Evolutionary conservation across 2,113 vertebrate genomes (phyloP).

Genomic region (Sarotherodon lohbergeri): DNA sequence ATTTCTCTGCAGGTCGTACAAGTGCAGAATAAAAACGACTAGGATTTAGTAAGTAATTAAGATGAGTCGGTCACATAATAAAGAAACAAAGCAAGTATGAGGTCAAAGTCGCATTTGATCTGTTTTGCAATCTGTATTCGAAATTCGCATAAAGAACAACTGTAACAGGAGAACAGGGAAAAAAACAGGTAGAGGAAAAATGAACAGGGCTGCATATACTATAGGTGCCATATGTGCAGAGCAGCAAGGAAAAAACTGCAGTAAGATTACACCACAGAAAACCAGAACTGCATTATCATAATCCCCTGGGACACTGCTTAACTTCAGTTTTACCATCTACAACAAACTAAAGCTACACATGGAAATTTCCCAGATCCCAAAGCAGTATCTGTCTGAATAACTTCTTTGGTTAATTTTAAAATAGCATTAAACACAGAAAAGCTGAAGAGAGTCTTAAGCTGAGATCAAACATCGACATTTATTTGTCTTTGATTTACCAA

Average conservation of each 20-base stretch:
- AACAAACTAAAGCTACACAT: not conserved
- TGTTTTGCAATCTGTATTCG: not conserved
- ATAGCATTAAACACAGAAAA: not conserved
- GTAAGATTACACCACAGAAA: not conserved
- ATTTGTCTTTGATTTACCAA: not conserved
- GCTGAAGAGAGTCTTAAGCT: not conserved
- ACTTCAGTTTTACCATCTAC: not conserved
- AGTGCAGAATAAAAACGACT: not conserved
- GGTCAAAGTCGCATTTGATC: not conserved
- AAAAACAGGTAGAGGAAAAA: not conserved
- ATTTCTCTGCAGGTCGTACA: not conserved
- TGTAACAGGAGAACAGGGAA: not conserved
- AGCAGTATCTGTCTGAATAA: not conserved
- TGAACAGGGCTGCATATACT: not conserved
- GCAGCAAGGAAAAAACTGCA: not conserved
- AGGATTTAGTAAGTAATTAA: not conserved
- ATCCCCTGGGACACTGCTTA: not conserved
- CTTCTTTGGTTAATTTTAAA: not conserved
- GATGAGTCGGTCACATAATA: not conserved
- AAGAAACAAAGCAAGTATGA: not conserved
- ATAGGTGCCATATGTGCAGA: not conserved
- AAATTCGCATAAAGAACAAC: not conserved
- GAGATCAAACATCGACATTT: not conserved
- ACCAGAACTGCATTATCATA: not conserved
- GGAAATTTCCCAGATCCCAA: not conserved